Conservation (phyloP, 2,797 vertebrate genomes). For the Chiropotes sagulatus region DNA sequence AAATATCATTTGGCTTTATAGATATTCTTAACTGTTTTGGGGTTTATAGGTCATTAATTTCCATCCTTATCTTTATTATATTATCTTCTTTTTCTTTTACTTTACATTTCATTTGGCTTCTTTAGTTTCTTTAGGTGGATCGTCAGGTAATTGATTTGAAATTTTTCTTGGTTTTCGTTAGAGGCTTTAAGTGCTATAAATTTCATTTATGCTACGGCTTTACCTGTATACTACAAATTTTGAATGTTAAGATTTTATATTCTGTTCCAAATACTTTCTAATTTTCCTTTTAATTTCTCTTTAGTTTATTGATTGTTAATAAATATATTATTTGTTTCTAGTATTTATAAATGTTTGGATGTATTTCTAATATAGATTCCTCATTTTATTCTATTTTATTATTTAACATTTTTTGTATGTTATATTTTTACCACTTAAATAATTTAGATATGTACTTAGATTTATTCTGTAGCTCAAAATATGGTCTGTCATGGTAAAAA, state of each 20-base stretch:
- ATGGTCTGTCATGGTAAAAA: neutral
- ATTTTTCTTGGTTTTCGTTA: neutral
- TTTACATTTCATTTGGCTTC: neutral
- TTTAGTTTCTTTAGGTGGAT: neutral
- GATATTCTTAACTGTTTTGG: neutral
- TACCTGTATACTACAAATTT: neutral
- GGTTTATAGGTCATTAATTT: neutral
- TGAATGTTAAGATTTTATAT: neutral
- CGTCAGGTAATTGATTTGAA: neutral
- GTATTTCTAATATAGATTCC: neutral
- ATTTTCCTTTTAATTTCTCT: neutral
- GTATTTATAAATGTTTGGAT: neutral
- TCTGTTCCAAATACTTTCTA: neutral
- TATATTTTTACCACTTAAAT: neutral
- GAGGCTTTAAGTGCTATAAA: neutral
- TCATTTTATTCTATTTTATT: neutral
- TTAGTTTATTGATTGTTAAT: neutral
- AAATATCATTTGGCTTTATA: neutral
- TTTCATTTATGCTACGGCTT: neutral
- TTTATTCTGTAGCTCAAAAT: neutral
- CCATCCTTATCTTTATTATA: neutral
- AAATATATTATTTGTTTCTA: neutral
- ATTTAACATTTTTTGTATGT: neutral
- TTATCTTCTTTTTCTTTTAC: neutral
- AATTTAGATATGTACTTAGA: neutral